Evolutionary conservation across 1,140 invertebrate species (phyloP).

Genomic region (Helicorthomorpha holstii): DNA sequence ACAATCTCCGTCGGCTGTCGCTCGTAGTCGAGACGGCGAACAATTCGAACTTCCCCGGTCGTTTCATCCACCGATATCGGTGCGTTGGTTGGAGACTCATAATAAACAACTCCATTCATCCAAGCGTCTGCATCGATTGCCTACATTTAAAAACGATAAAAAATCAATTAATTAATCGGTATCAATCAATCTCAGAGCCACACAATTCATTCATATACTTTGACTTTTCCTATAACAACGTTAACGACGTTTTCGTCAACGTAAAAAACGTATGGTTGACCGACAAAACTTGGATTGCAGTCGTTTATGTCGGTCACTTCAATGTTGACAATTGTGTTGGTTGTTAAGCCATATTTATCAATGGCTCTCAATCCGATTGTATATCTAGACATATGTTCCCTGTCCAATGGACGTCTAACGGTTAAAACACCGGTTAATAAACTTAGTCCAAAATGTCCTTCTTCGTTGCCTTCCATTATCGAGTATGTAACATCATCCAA

Average conservation of each 20-base stretch:
- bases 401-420: constrained; percentile 61
- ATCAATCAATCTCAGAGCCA: neutral
- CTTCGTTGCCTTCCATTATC: constrained; percentile 66
- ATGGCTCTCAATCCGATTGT: constrained; percentile 62
- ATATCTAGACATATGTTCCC: constrained; percentile 69
- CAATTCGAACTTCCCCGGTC: constrained; percentile 59
- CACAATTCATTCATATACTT: constrained; percentile 32
- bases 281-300: constrained; percentile 51
- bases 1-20: constrained; percentile 41
- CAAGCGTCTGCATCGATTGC: constrained; percentile 11
- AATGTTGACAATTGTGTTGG: constrained; percentile 66
- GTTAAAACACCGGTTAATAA: constrained; percentile 61
- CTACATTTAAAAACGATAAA: neutral
- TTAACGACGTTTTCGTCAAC: constrained; percentile 59
- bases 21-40: constrained; percentile 63
- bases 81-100: constrained; percentile 30
- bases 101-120: constrained; percentile 1
- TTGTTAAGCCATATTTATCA: constrained; percentile 48
- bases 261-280: constrained; percentile 62
- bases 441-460: constrained; percentile 66
- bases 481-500: constrained; percentile 45
- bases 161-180: neutral
- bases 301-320: constrained; percentile 80
- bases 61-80: constrained; percentile 59
- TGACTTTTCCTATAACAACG: constrained; percentile 53